phyloP scores from a whole-genome alignment of 2,888 invertebrate species.

The Cantharis nigra region DNA sequence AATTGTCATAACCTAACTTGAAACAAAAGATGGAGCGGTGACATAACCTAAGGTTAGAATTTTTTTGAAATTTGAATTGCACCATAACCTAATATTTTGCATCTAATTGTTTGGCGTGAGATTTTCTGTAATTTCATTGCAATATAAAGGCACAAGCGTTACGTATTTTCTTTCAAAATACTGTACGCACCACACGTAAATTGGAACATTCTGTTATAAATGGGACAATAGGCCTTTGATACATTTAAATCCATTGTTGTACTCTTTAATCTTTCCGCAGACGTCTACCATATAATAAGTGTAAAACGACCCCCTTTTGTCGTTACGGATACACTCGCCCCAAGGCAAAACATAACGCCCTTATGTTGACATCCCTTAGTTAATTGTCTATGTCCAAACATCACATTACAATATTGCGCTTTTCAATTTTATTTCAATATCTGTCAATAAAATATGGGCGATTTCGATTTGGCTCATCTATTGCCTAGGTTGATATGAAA shows the following conservation, averaged over 20 bases:
- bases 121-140: not conserved
- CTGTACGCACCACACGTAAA: not conserved
- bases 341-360: conserved; percentile 30
- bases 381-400: conserved; percentile 41
- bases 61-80: no score
- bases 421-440: not conserved
- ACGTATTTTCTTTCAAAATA: conserved; percentile 1
- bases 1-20: not conserved
- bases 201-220: conserved; percentile 11
- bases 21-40: no score
- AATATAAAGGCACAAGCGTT: not conserved
- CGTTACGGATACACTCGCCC: conserved; percentile 38
- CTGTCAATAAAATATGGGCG: conserved; percentile 5
- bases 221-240: conserved; percentile 34
- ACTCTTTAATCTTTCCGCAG: conserved; percentile 37
- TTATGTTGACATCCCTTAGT: conserved; percentile 24
- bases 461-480: not conserved
- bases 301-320: conserved; percentile 38
- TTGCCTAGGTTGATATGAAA: not conserved
- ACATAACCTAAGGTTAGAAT: no score
- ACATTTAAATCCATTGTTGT: conserved; percentile 36
- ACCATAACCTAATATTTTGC: not conserved
- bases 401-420: conserved; percentile 34
- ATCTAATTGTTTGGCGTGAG: conserved; percentile 1
- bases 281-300: conserved; percentile 37